Base-by-base conservation (phyloP, 2,797 vertebrate species). In the Sebastes oblongus region DNA sequence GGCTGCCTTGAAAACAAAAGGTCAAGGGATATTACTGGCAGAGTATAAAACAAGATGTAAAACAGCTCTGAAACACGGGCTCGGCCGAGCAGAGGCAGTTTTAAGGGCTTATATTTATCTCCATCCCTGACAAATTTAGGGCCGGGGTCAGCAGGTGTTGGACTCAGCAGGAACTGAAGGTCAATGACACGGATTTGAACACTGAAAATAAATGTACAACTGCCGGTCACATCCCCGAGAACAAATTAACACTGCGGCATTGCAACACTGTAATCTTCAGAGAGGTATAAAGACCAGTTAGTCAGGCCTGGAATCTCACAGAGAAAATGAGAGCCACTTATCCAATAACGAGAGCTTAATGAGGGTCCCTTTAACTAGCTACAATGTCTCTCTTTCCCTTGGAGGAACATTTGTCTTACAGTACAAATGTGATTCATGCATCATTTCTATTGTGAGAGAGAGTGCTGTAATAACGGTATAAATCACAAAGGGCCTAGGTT, bases 21-120 rank as follows among this genome's bases (percentile, higher is more conserved):
- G 95, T 96, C 95, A 96, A 89, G 92, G 93, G 95, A 95, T 94
- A 96, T 96, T 96, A 95, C 92, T 91, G 93, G 88, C 56, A 91
- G 93, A 95, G 94, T 95, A 90, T 96, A 93, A 96, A 96, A 96
- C 93, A 96, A 96, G 96, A 97, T 95, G 94, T 96, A 96, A 94
- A 97, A 95, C 94, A 95, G 95, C 84, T 39, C 88, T 84, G 93
- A 91, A 94, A 95, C 93, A 93, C 91, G 96, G 29, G 42, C 72
- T 39, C 46, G 27, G 27, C 50, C 42, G 42, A 78, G 73, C 75
- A 81, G 64, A 79, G 66, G 83, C 75, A 69, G 82, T 78, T 83
- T 77, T 72, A 59, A 68, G 64, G 74, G 50, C 32, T 70, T 73
- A 75, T 86, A 91, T 92, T 89, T 91, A 90, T 84, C 84, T 91